phyloP scores from a whole-genome alignment of 2,797 vertebrate species.

The Chromobotia macracanthus region DNA sequence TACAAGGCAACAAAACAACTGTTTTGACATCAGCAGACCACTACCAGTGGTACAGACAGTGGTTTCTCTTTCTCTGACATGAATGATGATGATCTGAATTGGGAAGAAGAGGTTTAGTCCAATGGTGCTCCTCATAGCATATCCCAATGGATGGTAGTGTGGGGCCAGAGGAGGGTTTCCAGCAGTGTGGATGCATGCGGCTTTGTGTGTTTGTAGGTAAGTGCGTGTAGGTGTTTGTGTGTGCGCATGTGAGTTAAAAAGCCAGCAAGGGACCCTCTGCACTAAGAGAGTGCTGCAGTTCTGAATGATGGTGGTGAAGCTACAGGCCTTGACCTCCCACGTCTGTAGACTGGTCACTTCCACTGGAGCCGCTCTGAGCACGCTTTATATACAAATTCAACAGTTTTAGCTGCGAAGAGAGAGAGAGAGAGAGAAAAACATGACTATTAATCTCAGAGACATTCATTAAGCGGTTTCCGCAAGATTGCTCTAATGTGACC shows the following conservation, averaged over 20 bases:
- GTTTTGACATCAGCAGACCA: conserved; percentile 24
- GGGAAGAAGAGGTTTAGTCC: conserved; percentile 41
- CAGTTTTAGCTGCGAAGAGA: conserved; percentile 87
- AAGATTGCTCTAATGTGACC: too few relatives aligned
- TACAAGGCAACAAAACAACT: conserved; percentile 52
- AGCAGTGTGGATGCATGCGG: conserved; percentile 56
- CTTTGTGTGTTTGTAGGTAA: conserved; percentile 61
- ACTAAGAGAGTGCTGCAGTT: conserved; percentile 46
- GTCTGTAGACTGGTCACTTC: conserved; percentile 84
- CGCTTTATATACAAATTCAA: conserved; percentile 98
- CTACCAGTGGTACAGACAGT: conserved; percentile 30
- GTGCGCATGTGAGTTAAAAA: conserved; percentile 55
- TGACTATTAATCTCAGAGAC: conserved; percentile 63
- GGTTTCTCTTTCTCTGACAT: conserved; percentile 36
- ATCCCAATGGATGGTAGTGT: conserved; percentile 51
- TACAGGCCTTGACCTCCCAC: conserved; percentile 68
- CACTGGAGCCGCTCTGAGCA: conserved; percentile 89
- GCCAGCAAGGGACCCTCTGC: conserved; percentile 50
- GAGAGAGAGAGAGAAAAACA: conserved; percentile 15
- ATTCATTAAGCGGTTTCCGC: background rate
- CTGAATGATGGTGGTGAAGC: conserved; percentile 53
- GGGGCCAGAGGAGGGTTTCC: conserved; percentile 57
- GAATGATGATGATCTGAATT: conserved; percentile 34
- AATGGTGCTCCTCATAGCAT: conserved; percentile 13
- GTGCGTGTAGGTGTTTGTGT: conserved; percentile 62